phyloP scores from a whole-genome alignment of 2,113 vertebrate genomes.

The Embiotoca jacksoni region DNA sequence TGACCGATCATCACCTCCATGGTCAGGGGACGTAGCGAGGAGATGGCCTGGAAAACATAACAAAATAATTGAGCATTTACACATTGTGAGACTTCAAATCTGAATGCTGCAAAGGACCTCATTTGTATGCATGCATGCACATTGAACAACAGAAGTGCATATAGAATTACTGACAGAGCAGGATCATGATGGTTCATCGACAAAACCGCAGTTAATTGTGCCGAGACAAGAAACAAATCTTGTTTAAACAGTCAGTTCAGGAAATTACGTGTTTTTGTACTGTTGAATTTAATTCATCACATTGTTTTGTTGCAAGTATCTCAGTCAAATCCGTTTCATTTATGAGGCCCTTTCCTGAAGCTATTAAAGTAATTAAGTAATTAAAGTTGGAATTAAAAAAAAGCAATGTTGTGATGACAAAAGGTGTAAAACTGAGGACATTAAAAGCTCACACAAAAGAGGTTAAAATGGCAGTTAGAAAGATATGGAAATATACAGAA shows the following conservation, averaged over 20 bases:
- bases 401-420: constrained; percentile 7
- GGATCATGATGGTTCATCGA: not conserved
- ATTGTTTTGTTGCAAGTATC: not conserved
- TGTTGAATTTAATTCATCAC: not conserved
- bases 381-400: not conserved
- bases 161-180: constrained; percentile 15
- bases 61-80: not conserved
- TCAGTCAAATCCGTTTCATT: not conserved
- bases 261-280: not conserved
- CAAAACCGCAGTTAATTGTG: not conserved
- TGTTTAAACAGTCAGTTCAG: not conserved
- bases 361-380: not conserved
- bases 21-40: constrained; percentile 71
- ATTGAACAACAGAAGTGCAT: constrained; percentile 9
- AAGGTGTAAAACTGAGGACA: constrained; percentile 1
- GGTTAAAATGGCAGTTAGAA: not conserved
- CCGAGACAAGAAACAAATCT: not conserved
- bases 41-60: constrained; percentile 61
- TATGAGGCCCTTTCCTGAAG: not conserved
- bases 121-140: not conserved
- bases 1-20: constrained; percentile 69
- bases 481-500: constrained; percentile 11
- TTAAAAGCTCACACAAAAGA: constrained; percentile 14
- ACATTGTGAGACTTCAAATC: not conserved
- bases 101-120: not conserved